Percentiles rank a stretch among this genome's conserved stretches.
These are phyloP conservation scores for Mirza zaza DNA, from an alignment of 2,113 vertebrate species.

Conservation along the genomic window DNA sequence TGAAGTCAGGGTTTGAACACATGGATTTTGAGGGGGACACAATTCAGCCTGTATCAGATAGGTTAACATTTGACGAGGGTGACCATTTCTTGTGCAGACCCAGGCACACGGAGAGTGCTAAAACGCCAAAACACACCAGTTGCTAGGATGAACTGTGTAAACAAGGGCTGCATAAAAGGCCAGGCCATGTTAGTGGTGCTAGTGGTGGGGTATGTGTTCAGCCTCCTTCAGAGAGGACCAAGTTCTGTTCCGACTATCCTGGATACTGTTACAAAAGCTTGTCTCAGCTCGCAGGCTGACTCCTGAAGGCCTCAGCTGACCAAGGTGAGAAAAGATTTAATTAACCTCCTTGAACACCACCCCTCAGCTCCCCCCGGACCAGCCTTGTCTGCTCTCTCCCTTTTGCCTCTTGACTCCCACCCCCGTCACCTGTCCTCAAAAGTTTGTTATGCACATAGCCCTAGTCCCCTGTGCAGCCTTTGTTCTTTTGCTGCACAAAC, in stretches of 20 bases:
- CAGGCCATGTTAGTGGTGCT: too few relatives aligned
- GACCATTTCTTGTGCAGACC: neutral
- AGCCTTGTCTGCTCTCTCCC: neutral
- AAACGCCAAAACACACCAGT: neutral
- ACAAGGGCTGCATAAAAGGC: neutral
- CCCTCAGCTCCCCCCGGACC: neutral
- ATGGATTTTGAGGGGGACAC: neutral
- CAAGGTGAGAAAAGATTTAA: neutral
- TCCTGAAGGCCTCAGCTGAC: neutral
- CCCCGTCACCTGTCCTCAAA: neutral
- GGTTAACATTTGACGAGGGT: neutral
- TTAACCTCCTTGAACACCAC: neutral
- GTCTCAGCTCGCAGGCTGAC: neutral
- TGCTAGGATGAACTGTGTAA: neutral
- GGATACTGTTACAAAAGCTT: neutral
- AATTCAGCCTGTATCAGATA: neutral
- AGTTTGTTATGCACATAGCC: neutral
- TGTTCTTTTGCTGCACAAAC: neutral
- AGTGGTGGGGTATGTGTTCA: neutral
- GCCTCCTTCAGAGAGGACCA: neutral
- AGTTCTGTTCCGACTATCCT: neutral
- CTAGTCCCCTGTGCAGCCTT: neutral
- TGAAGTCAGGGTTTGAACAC: neutral
- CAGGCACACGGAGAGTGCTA: neutral
- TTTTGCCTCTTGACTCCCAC: neutral